phyloP scores from a whole-genome alignment of 2,888 invertebrate species.

The Hetaerina titia region DNA sequence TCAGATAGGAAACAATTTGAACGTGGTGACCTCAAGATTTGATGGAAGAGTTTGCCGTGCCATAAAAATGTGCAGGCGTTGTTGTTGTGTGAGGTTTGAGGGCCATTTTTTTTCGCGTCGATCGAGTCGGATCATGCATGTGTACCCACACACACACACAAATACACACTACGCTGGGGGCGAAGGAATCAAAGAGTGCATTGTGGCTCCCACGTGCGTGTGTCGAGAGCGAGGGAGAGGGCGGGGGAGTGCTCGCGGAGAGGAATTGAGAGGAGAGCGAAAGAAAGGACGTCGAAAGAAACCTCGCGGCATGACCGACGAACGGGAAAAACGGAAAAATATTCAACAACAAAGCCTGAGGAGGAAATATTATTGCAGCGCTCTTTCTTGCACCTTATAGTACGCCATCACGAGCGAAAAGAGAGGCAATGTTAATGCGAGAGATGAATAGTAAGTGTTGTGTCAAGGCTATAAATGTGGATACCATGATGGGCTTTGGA shows the following conservation, averaged over 20 bases:
- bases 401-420: neutral
- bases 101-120: neutral
- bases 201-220: neutral
- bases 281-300: neutral
- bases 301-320: neutral
- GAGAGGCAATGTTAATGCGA: neutral
- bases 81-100: neutral
- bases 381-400: neutral
- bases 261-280: neutral
- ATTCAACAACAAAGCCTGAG: neutral
- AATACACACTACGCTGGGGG: neutral
- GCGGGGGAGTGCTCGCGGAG: neutral
- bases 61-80: neutral
- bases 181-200: neutral
- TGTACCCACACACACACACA: no score
- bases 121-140: neutral
- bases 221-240: neutral
- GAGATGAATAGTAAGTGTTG: no score
- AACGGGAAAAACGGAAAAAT: neutral
- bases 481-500: no score
- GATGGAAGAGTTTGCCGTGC: neutral
- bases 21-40: neutral
- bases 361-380: neutral
- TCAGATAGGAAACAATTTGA: neutral
- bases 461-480: no score